phyloP scores from a whole-genome alignment of 2,797 vertebrate species.

The Kryptopterus vitreolus region DNA sequence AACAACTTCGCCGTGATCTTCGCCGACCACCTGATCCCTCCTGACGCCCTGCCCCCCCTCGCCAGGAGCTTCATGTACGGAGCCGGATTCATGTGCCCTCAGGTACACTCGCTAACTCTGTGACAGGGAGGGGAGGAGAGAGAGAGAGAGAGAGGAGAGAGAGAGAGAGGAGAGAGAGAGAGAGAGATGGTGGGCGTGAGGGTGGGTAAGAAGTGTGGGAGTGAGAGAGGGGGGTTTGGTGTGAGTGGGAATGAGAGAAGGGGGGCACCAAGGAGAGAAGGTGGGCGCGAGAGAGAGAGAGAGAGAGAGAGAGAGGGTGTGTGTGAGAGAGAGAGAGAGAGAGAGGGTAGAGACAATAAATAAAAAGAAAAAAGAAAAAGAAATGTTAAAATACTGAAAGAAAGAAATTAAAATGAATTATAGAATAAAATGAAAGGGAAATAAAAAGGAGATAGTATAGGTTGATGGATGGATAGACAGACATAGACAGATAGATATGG shows the following conservation, averaged over 20 bases:
- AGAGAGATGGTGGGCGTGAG: too few species aligned
- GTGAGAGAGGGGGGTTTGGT: too few species aligned
- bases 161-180: background rate
- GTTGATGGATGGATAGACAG: background rate
- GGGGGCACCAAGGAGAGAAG: too few species aligned
- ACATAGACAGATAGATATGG: background rate
- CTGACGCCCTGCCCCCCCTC: conserved; percentile 75
- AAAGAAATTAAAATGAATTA: too few species aligned
- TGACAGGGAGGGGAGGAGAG: too few species aligned
- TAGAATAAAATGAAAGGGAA: background rate
- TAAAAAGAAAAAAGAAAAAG: background rate
- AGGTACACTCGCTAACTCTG: conserved; percentile 68
- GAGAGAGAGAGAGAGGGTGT: too few species aligned
- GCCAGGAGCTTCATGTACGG: conserved; percentile 86
- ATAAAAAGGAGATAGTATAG: background rate
- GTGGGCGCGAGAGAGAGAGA: too few species aligned
- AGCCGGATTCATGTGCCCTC: conserved; percentile 89
- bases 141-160: too few species aligned
- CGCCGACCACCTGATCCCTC: conserved; percentile 84
- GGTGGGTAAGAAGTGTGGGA: too few species aligned
- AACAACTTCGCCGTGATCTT: conserved; percentile 93
- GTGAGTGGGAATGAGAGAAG: background rate
- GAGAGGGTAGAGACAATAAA: background rate
- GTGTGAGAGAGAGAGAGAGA: too few species aligned
- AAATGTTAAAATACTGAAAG: background rate